Evolutionary conservation across 2,888 invertebrate genomes (phyloP), one percentile per base, ranked within the genome.

Genomic region (Gymnocheta viridis): DNA sequence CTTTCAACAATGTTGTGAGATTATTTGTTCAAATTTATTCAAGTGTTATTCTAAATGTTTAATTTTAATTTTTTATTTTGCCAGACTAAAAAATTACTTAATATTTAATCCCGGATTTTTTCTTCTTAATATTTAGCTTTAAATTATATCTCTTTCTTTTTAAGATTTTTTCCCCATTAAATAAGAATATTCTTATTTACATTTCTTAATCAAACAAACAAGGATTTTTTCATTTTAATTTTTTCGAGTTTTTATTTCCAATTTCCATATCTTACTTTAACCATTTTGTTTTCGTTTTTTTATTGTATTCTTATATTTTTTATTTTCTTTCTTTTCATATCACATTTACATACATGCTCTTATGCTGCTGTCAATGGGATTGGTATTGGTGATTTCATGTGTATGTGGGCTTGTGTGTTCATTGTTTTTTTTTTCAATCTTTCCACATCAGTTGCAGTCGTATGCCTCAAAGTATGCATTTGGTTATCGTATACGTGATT

Each of bases 401-500:
- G 3, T 41, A n/a, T 44, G 14, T 47, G 2, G 27, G 29, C 41
- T 12, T 70, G 3, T 69, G 41, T 32, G n/a, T 64, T 7, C 44
- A 22, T 64, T 69, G 27, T 54, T 27, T 47, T 27, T 56, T 35
- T 14, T 6, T 78, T 35, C 54, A 62, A 64, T 64, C 44, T 44
- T 70, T 74, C 70, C 76, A 79, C 66, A 54, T 19, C 93, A 94
- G 94, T 89, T 93, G 62, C 93, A 93, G 70, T 77, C 84, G 67
- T 94, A 94, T 89, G 94, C 94, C 64, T 93, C 94, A 0, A 93
- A 93, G 89, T 94, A 94, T 91, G 94, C 94, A 87, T 94, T 94
- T 86, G 94, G 96, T 2, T 96, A 96, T 92, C 92, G 94, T 82
- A 96, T 96, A 4, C 93, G 94, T 74, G 96, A 96, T 91, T 93